phyloP scores from a whole-genome alignment of 2,113 vertebrate genomes.

The Lethenteron reissneri region DNA sequence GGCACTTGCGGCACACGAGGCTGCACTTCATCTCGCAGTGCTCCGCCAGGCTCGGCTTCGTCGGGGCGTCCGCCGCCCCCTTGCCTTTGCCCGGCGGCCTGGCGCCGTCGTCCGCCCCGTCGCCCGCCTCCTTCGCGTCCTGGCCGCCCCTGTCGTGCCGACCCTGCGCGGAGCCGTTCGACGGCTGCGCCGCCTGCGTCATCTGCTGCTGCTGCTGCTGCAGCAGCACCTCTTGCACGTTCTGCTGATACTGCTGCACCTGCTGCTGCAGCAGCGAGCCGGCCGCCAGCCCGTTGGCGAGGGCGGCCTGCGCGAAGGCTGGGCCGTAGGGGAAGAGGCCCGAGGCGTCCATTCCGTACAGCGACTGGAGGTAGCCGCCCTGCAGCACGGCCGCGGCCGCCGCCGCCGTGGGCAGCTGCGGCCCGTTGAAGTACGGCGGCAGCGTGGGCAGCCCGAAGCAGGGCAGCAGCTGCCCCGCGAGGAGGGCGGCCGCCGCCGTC shows the following conservation, averaged over 20 bases:
- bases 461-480: conserved; percentile 92
- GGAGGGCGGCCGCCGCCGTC: conserved; percentile 33
- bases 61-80: conserved; percentile 78
- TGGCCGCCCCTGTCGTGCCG: conserved; percentile 43
- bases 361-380: conserved; percentile 75
- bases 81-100: conserved; percentile 58
- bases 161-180: too few species aligned
- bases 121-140: conserved; percentile 48
- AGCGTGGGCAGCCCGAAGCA: conserved; percentile 94
- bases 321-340: conserved; percentile 83
- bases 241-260: conserved; percentile 85
- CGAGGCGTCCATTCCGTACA: conserved; percentile 61
- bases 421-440: conserved; percentile 67
- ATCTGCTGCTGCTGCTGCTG: conserved; percentile 83
- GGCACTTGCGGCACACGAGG: conserved; percentile 99
- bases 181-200: conserved; percentile 36
- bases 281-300: conserved; percentile 52
- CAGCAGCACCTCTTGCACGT: conserved; percentile 80
- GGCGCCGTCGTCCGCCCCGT: conserved; percentile 73
- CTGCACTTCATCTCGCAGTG: conserved; percentile 98
- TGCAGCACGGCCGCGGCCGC: conserved; percentile 49
- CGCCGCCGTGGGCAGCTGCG: conserved; percentile 23
- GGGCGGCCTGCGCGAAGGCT: conserved; percentile 65
- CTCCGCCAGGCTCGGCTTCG: conserved; percentile 81
- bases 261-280: conserved; percentile 80